Conservation (phyloP, 2,888 invertebrate genomes). For the Himalopsyche anomala region DNA sequence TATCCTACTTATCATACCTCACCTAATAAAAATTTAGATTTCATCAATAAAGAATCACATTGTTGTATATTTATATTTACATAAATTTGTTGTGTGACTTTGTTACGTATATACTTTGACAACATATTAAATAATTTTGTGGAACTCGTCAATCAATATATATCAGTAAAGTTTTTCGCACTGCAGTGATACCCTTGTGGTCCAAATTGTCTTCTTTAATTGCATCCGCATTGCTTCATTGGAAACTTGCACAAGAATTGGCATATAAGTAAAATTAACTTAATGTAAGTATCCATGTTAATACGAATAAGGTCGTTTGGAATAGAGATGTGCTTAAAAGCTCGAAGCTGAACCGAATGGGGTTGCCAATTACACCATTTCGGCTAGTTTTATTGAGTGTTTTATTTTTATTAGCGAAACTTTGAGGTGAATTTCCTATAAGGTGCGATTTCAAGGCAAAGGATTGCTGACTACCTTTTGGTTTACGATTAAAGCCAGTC, state of each 20-base stretch:
- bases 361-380: constrained; percentile 31
- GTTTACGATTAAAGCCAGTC: not conserved
- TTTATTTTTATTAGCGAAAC: constrained; percentile 36
- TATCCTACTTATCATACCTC: too few species aligned
- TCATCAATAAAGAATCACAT: too few species aligned
- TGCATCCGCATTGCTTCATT: constrained; percentile 55
- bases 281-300: constrained; percentile 9
- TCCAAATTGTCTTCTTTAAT: constrained; percentile 52
- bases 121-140: too few species aligned
- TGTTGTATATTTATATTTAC: too few species aligned
- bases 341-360: constrained; percentile 14
- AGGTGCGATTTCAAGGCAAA: not conserved
- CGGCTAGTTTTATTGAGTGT: constrained; percentile 39
- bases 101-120: too few species aligned
- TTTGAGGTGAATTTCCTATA: constrained; percentile 18
- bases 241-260: constrained; percentile 29
- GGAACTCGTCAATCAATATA: too few species aligned
- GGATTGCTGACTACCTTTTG: not conserved
- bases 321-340: constrained; percentile 37
- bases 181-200: constrained; percentile 28
- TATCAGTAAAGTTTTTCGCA: not conserved
- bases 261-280: constrained; percentile 34
- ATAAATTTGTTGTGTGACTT: too few species aligned
- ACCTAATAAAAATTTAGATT: too few species aligned
- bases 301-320: constrained; percentile 7